phyloP scores from a whole-genome alignment of 2,888 invertebrate genomes.

The Aphodius granarius region DNA sequence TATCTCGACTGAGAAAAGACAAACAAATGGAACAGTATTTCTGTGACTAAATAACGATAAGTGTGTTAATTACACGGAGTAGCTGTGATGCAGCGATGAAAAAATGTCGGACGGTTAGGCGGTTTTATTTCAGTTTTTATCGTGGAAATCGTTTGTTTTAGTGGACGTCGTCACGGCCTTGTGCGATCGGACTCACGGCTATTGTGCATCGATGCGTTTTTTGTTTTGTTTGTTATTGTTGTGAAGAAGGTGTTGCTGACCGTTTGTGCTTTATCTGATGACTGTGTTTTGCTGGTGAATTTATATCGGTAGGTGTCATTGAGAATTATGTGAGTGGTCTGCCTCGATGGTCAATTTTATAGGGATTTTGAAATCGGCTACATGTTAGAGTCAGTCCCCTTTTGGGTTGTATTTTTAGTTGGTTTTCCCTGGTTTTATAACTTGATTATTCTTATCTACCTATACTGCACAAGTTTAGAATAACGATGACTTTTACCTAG shows the following conservation, averaged over 20 bases:
- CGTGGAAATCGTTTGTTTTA: constrained; percentile 6
- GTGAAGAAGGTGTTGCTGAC: not conserved
- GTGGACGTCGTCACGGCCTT: constrained; percentile 7
- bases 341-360: not conserved
- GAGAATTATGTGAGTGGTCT: not conserved
- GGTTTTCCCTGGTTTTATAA: too few relatives aligned
- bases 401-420: too few relatives aligned
- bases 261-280: not conserved
- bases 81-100: not conserved
- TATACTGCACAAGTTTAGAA: too few relatives aligned
- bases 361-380: not conserved
- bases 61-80: not conserved
- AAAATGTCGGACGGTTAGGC: not conserved
- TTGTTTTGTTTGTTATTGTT: not conserved
- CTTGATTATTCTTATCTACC: too few relatives aligned
- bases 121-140: not conserved
- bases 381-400: too few relatives aligned
- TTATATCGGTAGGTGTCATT: not conserved
- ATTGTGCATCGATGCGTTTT: not conserved
- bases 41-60: not conserved
- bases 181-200: not conserved
- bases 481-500: too few relatives aligned
- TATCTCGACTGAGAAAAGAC: not conserved
- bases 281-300: constrained; percentile 3
- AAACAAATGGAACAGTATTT: not conserved